A percentile compares a stretch with the other conserved stretches of the same genome.
phyloP scores from a whole-genome alignment of 2,888 invertebrate species.

The Piscicola geometra region DNA sequence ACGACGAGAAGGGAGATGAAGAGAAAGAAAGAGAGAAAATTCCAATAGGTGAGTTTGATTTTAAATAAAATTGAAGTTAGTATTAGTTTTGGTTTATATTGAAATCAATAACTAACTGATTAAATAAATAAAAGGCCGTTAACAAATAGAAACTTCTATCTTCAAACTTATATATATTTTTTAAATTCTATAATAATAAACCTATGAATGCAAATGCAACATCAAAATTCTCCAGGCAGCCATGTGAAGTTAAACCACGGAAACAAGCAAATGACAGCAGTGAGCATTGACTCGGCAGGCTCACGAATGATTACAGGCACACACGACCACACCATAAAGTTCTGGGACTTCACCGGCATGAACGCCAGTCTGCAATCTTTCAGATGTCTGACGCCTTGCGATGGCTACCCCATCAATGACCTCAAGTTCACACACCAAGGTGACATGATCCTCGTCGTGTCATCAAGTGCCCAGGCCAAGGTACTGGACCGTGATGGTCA shows the following conservation, averaged over 20 bases:
- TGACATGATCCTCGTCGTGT: slow-evolving; percentile 83
- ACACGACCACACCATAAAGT: slow-evolving; percentile 88
- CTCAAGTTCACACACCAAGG: slow-evolving; percentile 89
- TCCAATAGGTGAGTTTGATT: slow-evolving; percentile 14
- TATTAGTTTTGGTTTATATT: too few species aligned
- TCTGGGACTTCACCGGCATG: slow-evolving; percentile 99
- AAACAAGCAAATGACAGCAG: slow-evolving; percentile 63
- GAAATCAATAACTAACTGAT: too few species aligned
- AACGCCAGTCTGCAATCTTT: slow-evolving; percentile 85
- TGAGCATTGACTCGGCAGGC: slow-evolving; percentile 88
- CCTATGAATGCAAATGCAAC: background rate
- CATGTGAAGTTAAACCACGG: slow-evolving; percentile 32
- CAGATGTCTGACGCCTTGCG: slow-evolving; percentile 86
- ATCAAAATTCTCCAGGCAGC: background rate
- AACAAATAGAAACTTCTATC: background rate
- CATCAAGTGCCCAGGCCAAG: slow-evolving; percentile 77
- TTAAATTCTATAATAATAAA: background rate
- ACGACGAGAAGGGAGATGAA: slow-evolving; percentile 6
- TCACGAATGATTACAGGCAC: slow-evolving; percentile 85
- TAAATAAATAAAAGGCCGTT: background rate
- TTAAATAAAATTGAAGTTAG: too few species aligned
- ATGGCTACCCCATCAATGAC: slow-evolving; percentile 81
- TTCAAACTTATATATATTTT: slow-evolving; percentile 2
- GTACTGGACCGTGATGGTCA: slow-evolving; percentile 89
- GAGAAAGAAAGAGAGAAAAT: slow-evolving; percentile 22